Conservation (phyloP, 2,797 vertebrate species). For the Tadarida brasiliensis region DNA sequence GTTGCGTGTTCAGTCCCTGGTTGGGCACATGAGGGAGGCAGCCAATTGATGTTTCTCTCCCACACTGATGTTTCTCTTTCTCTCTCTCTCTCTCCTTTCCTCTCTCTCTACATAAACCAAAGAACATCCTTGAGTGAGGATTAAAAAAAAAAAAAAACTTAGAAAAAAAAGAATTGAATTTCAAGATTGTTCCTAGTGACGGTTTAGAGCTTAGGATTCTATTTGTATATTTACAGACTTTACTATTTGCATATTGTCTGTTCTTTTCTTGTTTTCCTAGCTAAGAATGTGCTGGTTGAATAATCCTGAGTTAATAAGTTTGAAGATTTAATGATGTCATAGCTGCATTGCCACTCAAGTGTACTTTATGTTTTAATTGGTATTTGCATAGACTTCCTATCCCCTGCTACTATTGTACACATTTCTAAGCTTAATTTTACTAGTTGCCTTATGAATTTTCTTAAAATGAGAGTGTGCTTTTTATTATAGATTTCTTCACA, state of each 20-base stretch:
- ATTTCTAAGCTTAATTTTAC: constrained; percentile 53
- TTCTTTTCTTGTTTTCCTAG: neutral
- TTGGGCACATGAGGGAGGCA: neutral
- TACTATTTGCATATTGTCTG: neutral
- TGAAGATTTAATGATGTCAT: neutral
- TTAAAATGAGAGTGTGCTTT: neutral
- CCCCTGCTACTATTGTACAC: neutral
- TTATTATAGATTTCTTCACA: constrained; percentile 34
- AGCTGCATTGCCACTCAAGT: neutral
- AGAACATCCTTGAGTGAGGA: neutral
- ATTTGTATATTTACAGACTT: neutral
- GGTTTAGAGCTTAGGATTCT: neutral
- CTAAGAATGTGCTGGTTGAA: neutral
- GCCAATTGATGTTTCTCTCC: neutral
- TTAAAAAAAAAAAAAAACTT: neutral
- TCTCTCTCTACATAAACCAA: neutral
- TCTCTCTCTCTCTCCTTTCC: neutral
- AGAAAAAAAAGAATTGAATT: neutral
- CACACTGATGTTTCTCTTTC: neutral
- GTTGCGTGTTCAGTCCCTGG: neutral
- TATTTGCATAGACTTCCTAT: neutral
- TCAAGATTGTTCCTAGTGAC: neutral
- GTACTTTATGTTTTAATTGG: constrained; percentile 16
- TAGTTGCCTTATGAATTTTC: constrained; percentile 22
- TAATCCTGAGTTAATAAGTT: constrained; percentile 21